phyloP scores from a whole-genome alignment of 2,888 invertebrate genomes.

The Uropetala carovei region DNA sequence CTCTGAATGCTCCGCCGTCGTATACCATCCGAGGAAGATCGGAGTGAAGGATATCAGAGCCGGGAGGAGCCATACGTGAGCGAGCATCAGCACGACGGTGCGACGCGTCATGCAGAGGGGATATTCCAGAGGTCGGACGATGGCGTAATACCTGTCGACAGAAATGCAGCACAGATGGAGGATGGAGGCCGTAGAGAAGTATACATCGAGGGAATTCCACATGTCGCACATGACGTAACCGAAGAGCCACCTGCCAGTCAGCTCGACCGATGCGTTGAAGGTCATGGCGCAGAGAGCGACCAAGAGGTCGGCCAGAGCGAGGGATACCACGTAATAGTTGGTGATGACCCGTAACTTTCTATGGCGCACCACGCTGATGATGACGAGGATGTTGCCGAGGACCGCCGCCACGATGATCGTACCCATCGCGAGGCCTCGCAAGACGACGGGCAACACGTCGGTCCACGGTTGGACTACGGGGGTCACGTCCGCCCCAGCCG shows the following conservation, averaged over 20 bases:
- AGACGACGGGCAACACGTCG: constrained; percentile 67
- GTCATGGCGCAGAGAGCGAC: constrained; percentile 96
- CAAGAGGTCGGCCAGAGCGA: constrained; percentile 95
- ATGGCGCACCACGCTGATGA: constrained; percentile 88
- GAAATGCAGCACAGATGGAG: constrained; percentile 96
- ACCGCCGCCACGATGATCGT: constrained; percentile 93
- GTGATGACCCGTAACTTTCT: constrained; percentile 91
- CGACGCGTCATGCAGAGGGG: constrained; percentile 90
- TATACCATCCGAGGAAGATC: constrained; percentile 97
- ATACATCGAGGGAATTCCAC: constrained; percentile 95
- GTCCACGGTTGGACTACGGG: constrained; percentile 40
- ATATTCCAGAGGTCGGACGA: constrained; percentile 94
- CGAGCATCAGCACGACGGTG: constrained; percentile 88
- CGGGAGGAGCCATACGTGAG: constrained; percentile 94
- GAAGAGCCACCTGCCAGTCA: constrained; percentile 91
- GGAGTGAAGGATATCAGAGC: constrained; percentile 95
- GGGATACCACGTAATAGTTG: constrained; percentile 96
- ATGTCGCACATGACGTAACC: constrained; percentile 94
- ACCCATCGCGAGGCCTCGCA: constrained; percentile 78
- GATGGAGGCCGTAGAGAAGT: constrained; percentile 94
- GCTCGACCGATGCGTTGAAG: constrained; percentile 92
- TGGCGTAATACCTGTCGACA: constrained; percentile 94
- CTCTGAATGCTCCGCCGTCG: constrained; percentile 86
- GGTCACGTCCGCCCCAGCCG: constrained; percentile 28
- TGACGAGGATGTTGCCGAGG: constrained; percentile 94